A percentile compares a stretch with the other conserved stretches of the same genome.
These are phyloP conservation scores for Calameuta idolon DNA, from an alignment of 2,888 invertebrate species.

Conservation along the genomic window DNA sequence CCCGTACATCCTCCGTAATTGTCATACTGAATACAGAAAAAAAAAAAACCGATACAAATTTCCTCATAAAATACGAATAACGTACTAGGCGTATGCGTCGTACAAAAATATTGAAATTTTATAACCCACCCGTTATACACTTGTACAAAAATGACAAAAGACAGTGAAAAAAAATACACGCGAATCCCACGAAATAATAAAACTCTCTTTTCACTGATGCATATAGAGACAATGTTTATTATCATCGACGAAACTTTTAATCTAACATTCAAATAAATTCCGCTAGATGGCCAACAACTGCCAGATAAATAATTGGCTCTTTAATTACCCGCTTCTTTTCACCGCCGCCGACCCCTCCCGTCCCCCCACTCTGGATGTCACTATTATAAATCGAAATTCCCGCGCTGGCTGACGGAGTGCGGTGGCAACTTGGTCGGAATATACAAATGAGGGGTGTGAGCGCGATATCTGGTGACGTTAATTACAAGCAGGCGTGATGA, in stretches of 20 bases:
- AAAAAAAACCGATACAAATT: too few species aligned
- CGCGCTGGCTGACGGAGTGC: slow-evolving; percentile 4
- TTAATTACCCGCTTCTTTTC: not conserved
- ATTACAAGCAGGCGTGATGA: slow-evolving; percentile 26
- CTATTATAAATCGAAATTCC: not conserved
- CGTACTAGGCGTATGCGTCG: too few species aligned
- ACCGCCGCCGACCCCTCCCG: rapidly evolving
- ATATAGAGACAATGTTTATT: too few species aligned
- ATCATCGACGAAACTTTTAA: not conserved
- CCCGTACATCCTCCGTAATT: too few species aligned
- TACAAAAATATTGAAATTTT: too few species aligned
- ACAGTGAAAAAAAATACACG: too few species aligned
- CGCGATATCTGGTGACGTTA: slow-evolving; percentile 24
- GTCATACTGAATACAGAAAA: too few species aligned
- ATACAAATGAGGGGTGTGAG: slow-evolving; percentile 26
- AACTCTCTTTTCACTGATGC: too few species aligned
- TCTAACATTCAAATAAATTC: slow-evolving; percentile 17
- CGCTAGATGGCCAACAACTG: slow-evolving; percentile 5
- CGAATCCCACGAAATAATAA: too few species aligned
- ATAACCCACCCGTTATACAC: too few species aligned
- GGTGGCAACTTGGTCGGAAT: slow-evolving; percentile 10
- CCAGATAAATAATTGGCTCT: not conserved
- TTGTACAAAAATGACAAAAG: too few species aligned
- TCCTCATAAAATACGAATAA: too few species aligned
- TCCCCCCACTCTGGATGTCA: not conserved